A percentile compares a stretch with the other conserved stretches of the same genome.
Conservation (phyloP, 2,888 invertebrate species). For the Drosophila atripex region DNA sequence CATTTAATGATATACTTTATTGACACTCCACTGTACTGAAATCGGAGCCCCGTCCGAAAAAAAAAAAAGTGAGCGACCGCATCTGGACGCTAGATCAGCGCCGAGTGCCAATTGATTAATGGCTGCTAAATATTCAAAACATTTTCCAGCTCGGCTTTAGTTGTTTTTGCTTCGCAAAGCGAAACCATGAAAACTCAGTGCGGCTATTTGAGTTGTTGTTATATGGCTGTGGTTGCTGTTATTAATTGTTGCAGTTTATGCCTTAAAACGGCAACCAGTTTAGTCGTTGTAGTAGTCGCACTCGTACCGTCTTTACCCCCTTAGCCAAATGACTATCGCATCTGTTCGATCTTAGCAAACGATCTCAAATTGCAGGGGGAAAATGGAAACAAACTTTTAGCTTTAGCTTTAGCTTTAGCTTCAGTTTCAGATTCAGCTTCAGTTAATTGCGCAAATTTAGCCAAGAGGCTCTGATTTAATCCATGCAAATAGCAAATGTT, state of each 20-base stretch:
- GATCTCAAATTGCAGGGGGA: slow-evolving; percentile 56
- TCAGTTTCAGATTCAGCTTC: slow-evolving; percentile 46
- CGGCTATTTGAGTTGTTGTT: slow-evolving; percentile 26
- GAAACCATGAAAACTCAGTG: slow-evolving; percentile 46
- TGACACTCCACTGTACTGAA: slow-evolving; percentile 19
- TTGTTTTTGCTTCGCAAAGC: no score
- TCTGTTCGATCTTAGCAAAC: slow-evolving; percentile 63
- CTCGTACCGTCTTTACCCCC: slow-evolving; percentile 14
- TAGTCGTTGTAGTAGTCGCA: slow-evolving; percentile 4
- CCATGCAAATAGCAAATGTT: slow-evolving; percentile 51
- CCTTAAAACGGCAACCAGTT: slow-evolving; percentile 45
- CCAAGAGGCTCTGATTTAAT: slow-evolving; percentile 63
- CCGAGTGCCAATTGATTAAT: slow-evolving; percentile 73
- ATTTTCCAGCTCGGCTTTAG: slow-evolving; percentile 58
- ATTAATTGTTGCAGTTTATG: slow-evolving; percentile 63
- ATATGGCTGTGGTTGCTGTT: slow-evolving; percentile 52
- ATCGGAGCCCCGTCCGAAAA: slow-evolving; percentile 44
- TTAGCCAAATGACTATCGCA: slow-evolving; percentile 50
- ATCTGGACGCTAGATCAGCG: slow-evolving; percentile 35
- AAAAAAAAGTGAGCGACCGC: slow-evolving; percentile 43
- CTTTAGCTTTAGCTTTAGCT: slow-evolving; percentile 3
- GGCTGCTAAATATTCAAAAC: slow-evolving; percentile 73
- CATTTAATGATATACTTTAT: not conserved
- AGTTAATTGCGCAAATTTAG: slow-evolving; percentile 71
- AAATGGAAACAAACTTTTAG: slow-evolving; percentile 52